These are phyloP conservation scores for Daktulosphaira vitifoliae DNA, from an alignment of 1,140 invertebrate genomes.

Conservation along the genomic window DNA sequence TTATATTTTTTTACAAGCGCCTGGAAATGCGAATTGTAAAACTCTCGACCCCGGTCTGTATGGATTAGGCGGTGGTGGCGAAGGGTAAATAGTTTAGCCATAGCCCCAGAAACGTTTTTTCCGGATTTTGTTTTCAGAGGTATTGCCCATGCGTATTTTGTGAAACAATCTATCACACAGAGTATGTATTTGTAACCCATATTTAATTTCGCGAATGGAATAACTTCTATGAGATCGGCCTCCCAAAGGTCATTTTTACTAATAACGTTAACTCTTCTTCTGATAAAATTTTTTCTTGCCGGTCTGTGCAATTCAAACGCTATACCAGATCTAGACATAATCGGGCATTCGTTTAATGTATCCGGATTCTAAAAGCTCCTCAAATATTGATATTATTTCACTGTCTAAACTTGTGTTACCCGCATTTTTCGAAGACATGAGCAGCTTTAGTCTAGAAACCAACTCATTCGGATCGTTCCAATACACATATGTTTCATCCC, in stretches of 20 bases:
- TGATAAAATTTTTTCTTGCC: constrained; percentile 35
- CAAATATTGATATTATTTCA: constrained; percentile 44
- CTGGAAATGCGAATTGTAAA: constrained; percentile 41
- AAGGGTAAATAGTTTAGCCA: constrained; percentile 36
- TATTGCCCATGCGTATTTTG: constrained; percentile 45
- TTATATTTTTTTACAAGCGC: constrained; percentile 40
- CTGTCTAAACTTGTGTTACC: constrained; percentile 42
- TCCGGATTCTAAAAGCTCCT: constrained; percentile 41
- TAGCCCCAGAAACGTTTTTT: constrained; percentile 38
- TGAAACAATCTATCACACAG: constrained; percentile 46
- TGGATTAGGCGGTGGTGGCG: constrained; percentile 30
- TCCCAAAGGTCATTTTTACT: constrained; percentile 36
- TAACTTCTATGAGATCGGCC: constrained; percentile 40
- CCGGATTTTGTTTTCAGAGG: constrained; percentile 46
- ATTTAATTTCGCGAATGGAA: constrained; percentile 42
- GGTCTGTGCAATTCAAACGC: constrained; percentile 35
- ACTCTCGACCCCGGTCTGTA: constrained; percentile 37
- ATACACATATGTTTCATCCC: constrained; percentile 39
- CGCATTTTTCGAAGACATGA: constrained; percentile 41
- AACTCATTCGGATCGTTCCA: constrained; percentile 44
- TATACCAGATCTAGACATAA: neutral
- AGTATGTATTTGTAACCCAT: constrained; percentile 45
- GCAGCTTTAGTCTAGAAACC: constrained; percentile 40
- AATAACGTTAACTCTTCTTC: constrained; percentile 32
- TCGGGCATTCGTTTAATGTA: neutral